Base-by-base conservation (phyloP, 1,140 invertebrate genomes). In the Aricia agestis region DNA sequence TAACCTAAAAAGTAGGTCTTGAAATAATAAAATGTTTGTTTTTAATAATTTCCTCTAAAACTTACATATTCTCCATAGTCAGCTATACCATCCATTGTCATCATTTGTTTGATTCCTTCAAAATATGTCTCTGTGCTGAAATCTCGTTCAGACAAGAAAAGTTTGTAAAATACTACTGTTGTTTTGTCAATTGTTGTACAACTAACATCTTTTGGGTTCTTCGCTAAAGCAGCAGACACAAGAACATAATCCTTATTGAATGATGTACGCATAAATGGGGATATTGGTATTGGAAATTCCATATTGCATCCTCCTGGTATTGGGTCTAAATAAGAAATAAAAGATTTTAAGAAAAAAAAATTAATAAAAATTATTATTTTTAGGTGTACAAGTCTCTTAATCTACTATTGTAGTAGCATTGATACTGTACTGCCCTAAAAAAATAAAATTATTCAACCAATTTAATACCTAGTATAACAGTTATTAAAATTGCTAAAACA, bases 291-390 rank as follows among this genome's bases (percentile, higher is more conserved):
- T 59, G 93, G 83, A 76, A 94, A 94, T 78, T 95, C 94, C 92
- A 96, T 93, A 75, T 95, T 96, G 80, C 96, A 97, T 41, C 95
- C 96, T 72, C 96, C 96, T 59, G 96, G 96, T 77, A 96, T 90
- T 5, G 96, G 96, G 81, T 94, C 96, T 96, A 85, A 70, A 84
- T 36, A 9, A 36, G 36, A 36, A 85, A 77, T 1, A 42, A n/a
- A 25, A 31, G 2, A 25, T 1, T 63, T 63, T 63, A 63, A 63
- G 17, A 17, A 70, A 71, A 17, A 70, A 71, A 67, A 36, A 65
- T 52, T 36, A 36, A 9, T 36, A 7, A 9, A 36, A 36, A 7
- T 36, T 7, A 7, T 6, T 32, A 3, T 32, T 3, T 32, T 32
- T 32, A 32, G 32, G 2, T 32, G 32, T 32, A 2, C 32, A 32